Base-by-base conservation (phyloP, 2,113 vertebrate genomes). In the Channa maculata region DNA sequence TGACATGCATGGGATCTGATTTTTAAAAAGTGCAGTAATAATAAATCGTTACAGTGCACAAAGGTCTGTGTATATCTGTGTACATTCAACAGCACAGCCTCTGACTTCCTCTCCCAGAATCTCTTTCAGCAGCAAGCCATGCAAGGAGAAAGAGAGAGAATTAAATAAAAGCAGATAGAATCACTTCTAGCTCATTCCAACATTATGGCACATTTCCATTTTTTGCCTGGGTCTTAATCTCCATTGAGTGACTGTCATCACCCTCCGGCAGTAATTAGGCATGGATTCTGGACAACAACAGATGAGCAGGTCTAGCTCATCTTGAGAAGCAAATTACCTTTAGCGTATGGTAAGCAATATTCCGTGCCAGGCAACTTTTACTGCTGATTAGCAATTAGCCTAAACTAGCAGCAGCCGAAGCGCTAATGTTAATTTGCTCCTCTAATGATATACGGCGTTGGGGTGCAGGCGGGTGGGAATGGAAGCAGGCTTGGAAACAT, bases 311-410 rank as follows among this genome's bases (percentile, higher is more conserved):
- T 88, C 91, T 83, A 86, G 92, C 88, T 91, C 84, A 86, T 93
- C 91, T 92, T 77, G 77, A 92, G 86, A 89, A 93, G 93, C 91
- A 92, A 94, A 95, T 93, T 94, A 94, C 92, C 92, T 93, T 94
- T 92, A 93, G 91, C 92, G 93, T 92, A 92, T 94, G 88, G 93
- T 93, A 93, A 94, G 94, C 93, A 94, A 94, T 93, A 93, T 94
- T 93, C 90, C 75, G 85, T 93, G 93, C 91, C 93, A 92, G 88
- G 90, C 92, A 94, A 93, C 93, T 93, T 93, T 93, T 93, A 94
- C 91, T 95, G 94, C 94, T 94, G 93, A 94, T 94, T 94, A 95
- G 93, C 93, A 94, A 94, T 94, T 93, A 94, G 92, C 92, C 83
- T 87, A 92, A 92, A 92, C 91, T 93, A 93, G 89, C 90, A 67